Evolutionary conservation across 2,888 invertebrate species (phyloP).

Genomic region (Tachina lurida): DNA sequence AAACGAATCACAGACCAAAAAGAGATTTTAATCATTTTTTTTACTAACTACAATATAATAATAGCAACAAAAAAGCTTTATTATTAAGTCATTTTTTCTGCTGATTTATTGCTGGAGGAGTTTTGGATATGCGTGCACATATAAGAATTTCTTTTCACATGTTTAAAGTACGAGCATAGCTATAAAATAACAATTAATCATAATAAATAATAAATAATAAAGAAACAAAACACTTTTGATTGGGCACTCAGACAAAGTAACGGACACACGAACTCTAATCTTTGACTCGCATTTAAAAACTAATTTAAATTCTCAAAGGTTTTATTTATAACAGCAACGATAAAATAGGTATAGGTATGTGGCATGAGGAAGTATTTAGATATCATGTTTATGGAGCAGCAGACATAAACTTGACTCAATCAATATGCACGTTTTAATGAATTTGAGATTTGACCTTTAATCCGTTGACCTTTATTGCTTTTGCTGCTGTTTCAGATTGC

Average conservation of each 20-base stretch:
- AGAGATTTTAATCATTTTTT: constrained; percentile 12
- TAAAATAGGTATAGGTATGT: background rate
- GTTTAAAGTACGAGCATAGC: background rate
- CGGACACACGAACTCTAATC: background rate
- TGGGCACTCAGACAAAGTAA: background rate
- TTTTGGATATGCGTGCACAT: constrained; percentile 9
- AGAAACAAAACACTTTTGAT: constrained; percentile 51
- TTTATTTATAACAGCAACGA: constrained; percentile 10
- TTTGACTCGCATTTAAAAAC: background rate
- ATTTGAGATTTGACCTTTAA: constrained; percentile 69
- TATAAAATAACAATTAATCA: constrained; percentile 63
- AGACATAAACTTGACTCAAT: constrained; percentile 29
- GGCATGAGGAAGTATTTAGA: background rate
- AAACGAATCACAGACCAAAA: constrained; percentile 26
- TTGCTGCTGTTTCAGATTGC: constrained; percentile 10
- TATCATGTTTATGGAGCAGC: background rate
- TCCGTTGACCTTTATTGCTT: constrained; percentile 69
- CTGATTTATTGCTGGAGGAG: constrained; percentile 17
- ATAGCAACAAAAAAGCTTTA: background rate
- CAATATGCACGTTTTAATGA: constrained; percentile 40
- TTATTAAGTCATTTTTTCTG: constrained; percentile 11
- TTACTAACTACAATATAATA: constrained; percentile 11
- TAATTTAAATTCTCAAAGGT: background rate
- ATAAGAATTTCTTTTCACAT: constrained; percentile 25
- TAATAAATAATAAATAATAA: constrained; percentile 54